Conservation (phyloP, 2,113 vertebrate genomes). For the Hystrix cristata region DNA sequence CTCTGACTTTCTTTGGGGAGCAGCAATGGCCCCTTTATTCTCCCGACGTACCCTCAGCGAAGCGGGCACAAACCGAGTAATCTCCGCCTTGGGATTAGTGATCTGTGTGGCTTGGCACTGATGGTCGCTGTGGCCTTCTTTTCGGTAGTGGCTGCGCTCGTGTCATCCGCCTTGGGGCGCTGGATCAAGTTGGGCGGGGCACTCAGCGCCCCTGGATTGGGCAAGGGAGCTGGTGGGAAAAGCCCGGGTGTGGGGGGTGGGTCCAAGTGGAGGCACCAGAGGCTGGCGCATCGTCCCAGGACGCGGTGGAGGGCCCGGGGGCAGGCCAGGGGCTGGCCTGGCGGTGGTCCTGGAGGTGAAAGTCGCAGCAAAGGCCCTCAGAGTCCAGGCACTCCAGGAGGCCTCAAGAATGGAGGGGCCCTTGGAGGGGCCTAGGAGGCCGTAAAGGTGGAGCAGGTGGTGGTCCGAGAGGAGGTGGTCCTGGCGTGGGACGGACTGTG, state of each 20-base stretch:
- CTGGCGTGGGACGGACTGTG: no score
- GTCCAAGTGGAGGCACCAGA: slow-evolving; percentile 81
- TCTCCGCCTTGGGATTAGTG: no score
- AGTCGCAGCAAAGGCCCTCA: slow-evolving; percentile 96
- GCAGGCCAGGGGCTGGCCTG: slow-evolving; percentile 96
- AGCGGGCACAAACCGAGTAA: no score
- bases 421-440: slow-evolving; percentile 95
- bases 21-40: no score
- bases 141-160: slow-evolving; percentile 92
- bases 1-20: no score
- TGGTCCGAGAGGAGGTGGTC: no score
- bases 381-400: slow-evolving; percentile 95
- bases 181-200: slow-evolving; percentile 97
- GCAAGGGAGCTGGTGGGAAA: slow-evolving; percentile 93
- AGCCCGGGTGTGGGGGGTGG: slow-evolving; percentile 91
- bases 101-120: slow-evolving; percentile 98
- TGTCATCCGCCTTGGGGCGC: slow-evolving; percentile 94
- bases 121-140: slow-evolving; percentile 95
- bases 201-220: slow-evolving; percentile 95
- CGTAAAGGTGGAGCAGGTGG: slow-evolving; percentile 76
- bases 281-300: slow-evolving; percentile 93
- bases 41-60: no score
- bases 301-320: slow-evolving; percentile 97
- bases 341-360: slow-evolving; percentile 96
- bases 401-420: slow-evolving; percentile 97